These are phyloP conservation scores for Dryadula phaetusa DNA, from an alignment of 2,888 invertebrate genomes.

Conservation along the genomic window DNA sequence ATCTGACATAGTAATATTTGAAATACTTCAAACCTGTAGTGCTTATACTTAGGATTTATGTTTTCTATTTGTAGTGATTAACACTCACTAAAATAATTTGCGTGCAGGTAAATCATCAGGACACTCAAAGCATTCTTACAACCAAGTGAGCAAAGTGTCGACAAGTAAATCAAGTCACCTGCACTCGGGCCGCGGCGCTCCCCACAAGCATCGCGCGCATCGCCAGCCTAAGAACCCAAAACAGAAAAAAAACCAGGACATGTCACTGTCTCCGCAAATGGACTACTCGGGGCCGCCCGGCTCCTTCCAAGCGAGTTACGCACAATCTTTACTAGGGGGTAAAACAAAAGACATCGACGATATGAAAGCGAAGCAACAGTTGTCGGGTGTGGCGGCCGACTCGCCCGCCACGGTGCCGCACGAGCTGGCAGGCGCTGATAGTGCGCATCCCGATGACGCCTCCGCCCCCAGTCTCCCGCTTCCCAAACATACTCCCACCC, in stretches of 20 bases:
- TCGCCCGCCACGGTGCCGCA: conserved; percentile 72
- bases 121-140: conserved; percentile 80
- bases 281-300: conserved; percentile 73
- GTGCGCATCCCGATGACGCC: conserved; percentile 58
- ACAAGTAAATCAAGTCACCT: conserved; percentile 77
- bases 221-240: conserved; percentile 54
- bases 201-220: conserved; percentile 65
- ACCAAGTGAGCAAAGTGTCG: conserved; percentile 82
- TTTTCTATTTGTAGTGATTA: no score
- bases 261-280: conserved; percentile 59
- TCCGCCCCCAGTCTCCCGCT: conserved; percentile 61
- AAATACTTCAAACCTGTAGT: no score
- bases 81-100: not conserved
- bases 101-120: conserved; percentile 75
- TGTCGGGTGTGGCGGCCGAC: conserved; percentile 66
- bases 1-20: no score
- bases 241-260: conserved; percentile 68
- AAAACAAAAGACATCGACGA: conserved; percentile 70
- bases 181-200: conserved; percentile 58
- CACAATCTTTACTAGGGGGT: conserved; percentile 70
- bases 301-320: conserved; percentile 79
- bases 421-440: conserved; percentile 63
- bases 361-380: conserved; percentile 64
- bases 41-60: no score
- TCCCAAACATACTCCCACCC: conserved; percentile 47